These are phyloP conservation scores for Scotopteryx bipunctaria DNA, from an alignment of 2,888 invertebrate genomes.

Conservation along the genomic window DNA sequence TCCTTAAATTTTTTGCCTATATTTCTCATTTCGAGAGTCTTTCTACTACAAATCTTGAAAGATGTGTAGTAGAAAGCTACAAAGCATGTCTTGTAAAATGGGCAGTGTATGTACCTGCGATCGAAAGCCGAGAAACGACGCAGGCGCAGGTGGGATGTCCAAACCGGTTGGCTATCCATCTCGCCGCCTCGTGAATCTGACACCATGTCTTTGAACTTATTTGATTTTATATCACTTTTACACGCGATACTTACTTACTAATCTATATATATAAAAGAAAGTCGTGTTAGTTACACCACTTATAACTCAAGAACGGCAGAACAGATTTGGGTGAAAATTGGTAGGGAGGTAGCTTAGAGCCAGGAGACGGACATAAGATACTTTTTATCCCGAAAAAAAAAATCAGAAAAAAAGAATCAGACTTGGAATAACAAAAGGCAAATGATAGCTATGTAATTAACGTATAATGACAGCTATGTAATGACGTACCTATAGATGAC, in stretches of 20 bases:
- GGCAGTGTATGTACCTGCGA: slow-evolving; percentile 27
- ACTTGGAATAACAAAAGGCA: too few species aligned
- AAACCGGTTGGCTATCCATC: slow-evolving; percentile 70
- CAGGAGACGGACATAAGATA: too few species aligned
- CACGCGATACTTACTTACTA: not conserved
- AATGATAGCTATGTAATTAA: too few species aligned
- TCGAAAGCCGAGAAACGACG: slow-evolving; percentile 36
- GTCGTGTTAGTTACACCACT: too few species aligned
- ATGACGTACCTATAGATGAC: too few species aligned
- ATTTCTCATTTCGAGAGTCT: not conserved
- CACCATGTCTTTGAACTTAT: slow-evolving; percentile 25
- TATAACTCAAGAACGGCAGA: too few species aligned
- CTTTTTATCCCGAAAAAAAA: too few species aligned
- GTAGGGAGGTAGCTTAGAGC: too few species aligned
- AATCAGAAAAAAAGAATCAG: too few species aligned
- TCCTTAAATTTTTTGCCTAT: not conserved
- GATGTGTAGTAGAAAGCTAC: slow-evolving; percentile 15
- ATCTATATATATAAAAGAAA: too few species aligned
- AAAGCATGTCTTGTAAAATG: not conserved
- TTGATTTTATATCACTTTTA: slow-evolving; percentile 1
- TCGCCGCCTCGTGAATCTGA: slow-evolving; percentile 41
- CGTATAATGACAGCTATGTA: too few species aligned
- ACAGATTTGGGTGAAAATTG: too few species aligned
- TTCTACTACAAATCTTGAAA: not conserved
- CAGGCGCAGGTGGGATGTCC: slow-evolving; percentile 60